Conservation (phyloP, 2,888 invertebrate species). For the Amblyjoppa fuscipennis region DNA sequence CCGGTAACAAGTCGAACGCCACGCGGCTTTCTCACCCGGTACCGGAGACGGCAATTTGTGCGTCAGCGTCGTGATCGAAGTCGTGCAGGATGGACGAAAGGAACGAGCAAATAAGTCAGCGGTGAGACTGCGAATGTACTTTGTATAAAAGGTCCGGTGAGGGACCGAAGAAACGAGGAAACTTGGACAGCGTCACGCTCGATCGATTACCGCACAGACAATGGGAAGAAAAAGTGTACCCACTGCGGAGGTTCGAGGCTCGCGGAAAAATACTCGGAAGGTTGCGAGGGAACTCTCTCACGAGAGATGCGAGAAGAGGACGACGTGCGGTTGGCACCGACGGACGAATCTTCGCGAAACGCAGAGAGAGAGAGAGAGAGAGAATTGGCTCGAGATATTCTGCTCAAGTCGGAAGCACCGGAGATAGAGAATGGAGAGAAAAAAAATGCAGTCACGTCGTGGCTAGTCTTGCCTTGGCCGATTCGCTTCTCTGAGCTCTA, state of each 20-base stretch:
- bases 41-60: conserved; percentile 52
- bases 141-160: background rate
- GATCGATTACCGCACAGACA: conserved; percentile 59
- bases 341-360: conserved; percentile 60
- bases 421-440: conserved; percentile 43
- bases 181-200: conserved; percentile 51
- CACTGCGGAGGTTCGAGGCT: conserved; percentile 39
- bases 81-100: conserved; percentile 33
- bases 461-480: conserved; percentile 54
- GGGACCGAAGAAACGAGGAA: conserved; percentile 34
- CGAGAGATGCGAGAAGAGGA: conserved; percentile 41
- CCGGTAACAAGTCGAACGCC: conserved; percentile 30
- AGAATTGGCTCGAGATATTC: conserved; percentile 63
- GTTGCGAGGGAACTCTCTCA: conserved; percentile 11
- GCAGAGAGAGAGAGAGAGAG: conserved; percentile 30
- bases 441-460: conserved; percentile 62
- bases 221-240: conserved; percentile 39
- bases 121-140: conserved; percentile 13
- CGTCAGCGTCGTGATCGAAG: conserved; percentile 43
- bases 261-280: conserved; percentile 46
- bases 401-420: conserved; percentile 42
- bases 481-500: conserved; percentile 40
- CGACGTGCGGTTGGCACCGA: conserved; percentile 62
- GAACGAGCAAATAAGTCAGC: conserved; percentile 21
- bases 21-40: background rate